Base-by-base conservation (phyloP, 2,113 vertebrate genomes). In the Psammodynastes pulverulentus region DNA sequence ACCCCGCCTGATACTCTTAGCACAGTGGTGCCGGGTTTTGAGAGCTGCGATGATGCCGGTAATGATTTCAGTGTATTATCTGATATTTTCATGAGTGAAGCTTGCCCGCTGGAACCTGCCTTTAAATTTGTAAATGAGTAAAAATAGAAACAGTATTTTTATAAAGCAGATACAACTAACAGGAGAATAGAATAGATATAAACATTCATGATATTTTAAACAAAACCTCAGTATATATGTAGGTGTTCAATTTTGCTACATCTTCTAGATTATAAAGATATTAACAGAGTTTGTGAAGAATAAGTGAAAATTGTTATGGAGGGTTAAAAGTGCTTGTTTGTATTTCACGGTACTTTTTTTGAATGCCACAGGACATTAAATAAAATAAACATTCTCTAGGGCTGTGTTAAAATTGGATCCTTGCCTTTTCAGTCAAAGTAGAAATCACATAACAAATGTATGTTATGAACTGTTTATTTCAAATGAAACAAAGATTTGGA, bases 1-100 rank as follows among this genome's bases (percentile, higher is more conserved):
- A 99, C 98, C 10, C 99, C 99, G 49, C 99, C 99, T 1, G 99
- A 98, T 48, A 99, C 98, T 93, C 99, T 98, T 90, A 99, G 96
- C 91, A 99, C 98, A 2, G 99, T 99, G 91, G 98, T 98, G 91
- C 98, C 98, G 1, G 99, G 98, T 94, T 99, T 99, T 89, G 98
- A 98, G 93, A 99, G 98, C 85, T 98, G 98, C 1, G 98, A 97
- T 0, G 98, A 97, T 39, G 97, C 96, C 2, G 98, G 98, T 89
- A 98, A 97, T 0, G 98, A 98, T 96, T 99, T 99, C 53, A 99
- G 95, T 1, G 98, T 97, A 17, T 98, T 98, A 1, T 99, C 99
- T 1, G 98, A 98, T 97, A 99, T 97, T 96, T 99, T 99, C 96
- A 99, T 97, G 96, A 99, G 97, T 0, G 99, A 98, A 0, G 98